Base-by-base conservation (phyloP, 1,140 invertebrate genomes). In the Cydia fagiglandana region DNA sequence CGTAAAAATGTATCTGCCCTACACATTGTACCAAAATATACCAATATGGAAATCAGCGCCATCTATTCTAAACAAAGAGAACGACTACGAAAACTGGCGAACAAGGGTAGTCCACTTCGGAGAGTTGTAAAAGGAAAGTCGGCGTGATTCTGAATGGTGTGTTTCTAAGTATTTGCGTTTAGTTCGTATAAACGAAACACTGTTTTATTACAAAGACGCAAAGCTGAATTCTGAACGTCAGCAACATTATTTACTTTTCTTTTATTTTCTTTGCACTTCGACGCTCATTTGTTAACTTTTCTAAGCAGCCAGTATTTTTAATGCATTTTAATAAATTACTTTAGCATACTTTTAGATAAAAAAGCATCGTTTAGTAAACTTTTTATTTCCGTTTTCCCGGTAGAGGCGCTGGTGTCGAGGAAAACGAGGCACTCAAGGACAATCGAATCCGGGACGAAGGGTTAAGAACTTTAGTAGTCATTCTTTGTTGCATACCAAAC, bases 1-100 rank as follows among this genome's bases (percentile, higher is more conserved):
- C 41, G 12, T 10, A 10, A 12, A 0, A 38, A 38, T 38, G 12
- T 13, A 47, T 47, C 45, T 2, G 15, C 15, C 13, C 45, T 47
- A 15, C 45, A 47, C 12, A 47, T 47, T 47, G 3, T 47, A 47
- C 45, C 45, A 13, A 47, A 12, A 47, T 15, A 20, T 12, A 61
- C 17, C 34, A 34, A 79, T 41, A 66, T 74, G 77, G 24, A 13
- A 77, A 79, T 78, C 64, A 76, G 77, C 82, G 82, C 82, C 82
- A 83, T 83, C 82, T 83, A 38, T 15, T 30, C 53, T 56, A 74
- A 50, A 61, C 56, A 30, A 45, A 10, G 56, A 70, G 76, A 80
- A 83, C 77, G 75, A 77, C 45, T 13, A 30, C 24, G 41, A 70
- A 75, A 73, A 64, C 73, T 75, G 73, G 38, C 41, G 6, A 45